Conservation (phyloP, 2,888 invertebrate species). For the Lepidonotus clava region DNA sequence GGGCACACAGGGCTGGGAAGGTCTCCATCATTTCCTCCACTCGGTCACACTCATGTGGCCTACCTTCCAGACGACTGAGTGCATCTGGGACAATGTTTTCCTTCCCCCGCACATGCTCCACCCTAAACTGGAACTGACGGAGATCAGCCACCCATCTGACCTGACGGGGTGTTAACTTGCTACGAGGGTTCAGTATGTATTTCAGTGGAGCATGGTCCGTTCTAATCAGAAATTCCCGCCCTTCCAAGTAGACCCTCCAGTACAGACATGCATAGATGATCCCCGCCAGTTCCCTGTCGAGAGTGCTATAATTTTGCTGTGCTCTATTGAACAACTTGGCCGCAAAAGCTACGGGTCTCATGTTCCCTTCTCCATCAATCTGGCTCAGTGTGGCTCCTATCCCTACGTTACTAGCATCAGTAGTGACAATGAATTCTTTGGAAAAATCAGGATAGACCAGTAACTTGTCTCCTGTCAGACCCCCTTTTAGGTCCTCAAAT, state of each 20-base stretch:
- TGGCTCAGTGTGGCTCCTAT: not conserved
- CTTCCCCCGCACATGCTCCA: not conserved
- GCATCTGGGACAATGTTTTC: not conserved
- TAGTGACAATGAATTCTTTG: not conserved
- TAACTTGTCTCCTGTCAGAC: not conserved
- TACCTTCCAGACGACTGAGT: not conserved
- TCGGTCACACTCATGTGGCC: too few species aligned
- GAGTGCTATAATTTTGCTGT: not conserved
- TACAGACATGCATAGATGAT: constrained; percentile 2
- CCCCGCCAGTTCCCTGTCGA: not conserved
- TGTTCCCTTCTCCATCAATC: not conserved
- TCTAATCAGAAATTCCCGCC: not conserved
- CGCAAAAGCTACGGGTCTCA: not conserved
- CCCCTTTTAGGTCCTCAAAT: constrained; percentile 4
- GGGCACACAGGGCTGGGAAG: too few species aligned
- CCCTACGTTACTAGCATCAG: not conserved
- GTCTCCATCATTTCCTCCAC: too few species aligned
- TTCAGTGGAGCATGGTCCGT: not conserved
- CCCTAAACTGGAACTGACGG: not conserved
- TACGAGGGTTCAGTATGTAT: not conserved
- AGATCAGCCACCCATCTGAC: not conserved
- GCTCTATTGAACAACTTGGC: not conserved
- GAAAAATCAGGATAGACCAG: not conserved
- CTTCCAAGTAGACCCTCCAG: constrained; percentile 11
- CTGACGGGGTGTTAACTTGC: constrained; percentile 5